Evolutionary conservation across 2,888 invertebrate species (phyloP).

Genomic region (Rhagium mordax): DNA sequence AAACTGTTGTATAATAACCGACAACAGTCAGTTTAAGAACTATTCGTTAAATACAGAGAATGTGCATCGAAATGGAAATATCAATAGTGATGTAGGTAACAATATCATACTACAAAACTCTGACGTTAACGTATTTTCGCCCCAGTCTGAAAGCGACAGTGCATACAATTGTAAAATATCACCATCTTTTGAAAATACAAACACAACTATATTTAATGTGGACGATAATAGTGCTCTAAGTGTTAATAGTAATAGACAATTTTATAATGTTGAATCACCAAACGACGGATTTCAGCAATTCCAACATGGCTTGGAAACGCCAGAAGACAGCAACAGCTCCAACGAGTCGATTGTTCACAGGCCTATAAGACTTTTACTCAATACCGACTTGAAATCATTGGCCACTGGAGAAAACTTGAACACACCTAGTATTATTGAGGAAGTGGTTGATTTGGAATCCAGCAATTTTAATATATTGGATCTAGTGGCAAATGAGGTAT

Average conservation of each 20-base stretch:
- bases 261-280: conserved; percentile 50
- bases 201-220: conserved; percentile 34
- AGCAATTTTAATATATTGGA: conserved; percentile 64
- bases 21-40: conserved; percentile 23
- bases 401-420: conserved; percentile 1
- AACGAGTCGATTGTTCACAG: not conserved
- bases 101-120: conserved; percentile 34
- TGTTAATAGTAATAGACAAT: conserved; percentile 52
- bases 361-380: conserved; percentile 21
- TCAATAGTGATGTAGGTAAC: conserved; percentile 39
- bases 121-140: conserved; percentile 22
- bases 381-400: conserved; percentile 40
- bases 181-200: conserved; percentile 30
- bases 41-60: conserved; percentile 12
- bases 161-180: conserved; percentile 28
- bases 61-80: conserved; percentile 25
- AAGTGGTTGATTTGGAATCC: conserved; percentile 64
- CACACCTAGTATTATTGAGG: conserved; percentile 70
- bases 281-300: conserved; percentile 32
- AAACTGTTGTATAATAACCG: conserved; percentile 27
- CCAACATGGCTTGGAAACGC: conserved; percentile 27
- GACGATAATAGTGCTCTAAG: conserved; percentile 54
- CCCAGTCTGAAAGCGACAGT: conserved; percentile 22
- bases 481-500: conserved; percentile 63
- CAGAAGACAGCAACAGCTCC: conserved; percentile 51